Evolutionary conservation across 2,113 vertebrate species (phyloP).

Genomic region (Tonatia bakeri): DNA sequence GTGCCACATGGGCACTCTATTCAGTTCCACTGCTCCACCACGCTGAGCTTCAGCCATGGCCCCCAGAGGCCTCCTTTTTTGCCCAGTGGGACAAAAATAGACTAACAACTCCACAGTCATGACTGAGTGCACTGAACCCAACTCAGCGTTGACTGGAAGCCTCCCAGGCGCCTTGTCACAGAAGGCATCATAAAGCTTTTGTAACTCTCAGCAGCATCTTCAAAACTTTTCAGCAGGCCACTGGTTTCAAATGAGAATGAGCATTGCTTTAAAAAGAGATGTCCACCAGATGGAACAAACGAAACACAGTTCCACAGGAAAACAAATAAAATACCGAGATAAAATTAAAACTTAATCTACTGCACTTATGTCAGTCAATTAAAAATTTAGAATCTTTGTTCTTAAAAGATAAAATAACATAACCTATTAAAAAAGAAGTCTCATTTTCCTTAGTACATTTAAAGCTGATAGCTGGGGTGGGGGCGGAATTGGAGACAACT

Average conservation of each 20-base stretch:
- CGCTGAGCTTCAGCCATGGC: not conserved
- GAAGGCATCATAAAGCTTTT: not conserved
- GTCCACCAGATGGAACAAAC: not conserved
- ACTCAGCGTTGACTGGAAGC: not conserved
- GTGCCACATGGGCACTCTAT: not conserved
- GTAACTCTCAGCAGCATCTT: not conserved
- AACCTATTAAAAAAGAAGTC: not conserved
- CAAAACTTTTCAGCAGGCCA: not conserved
- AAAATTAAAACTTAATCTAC: not conserved
- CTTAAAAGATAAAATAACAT: conserved; percentile 14
- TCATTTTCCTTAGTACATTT: not conserved
- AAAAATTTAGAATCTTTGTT: not conserved
- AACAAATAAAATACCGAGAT: not conserved
- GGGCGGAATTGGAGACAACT: too few species aligned
- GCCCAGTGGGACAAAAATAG: not conserved
- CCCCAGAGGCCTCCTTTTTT: not conserved
- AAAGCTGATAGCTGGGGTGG: not conserved
- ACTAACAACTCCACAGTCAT: not conserved
- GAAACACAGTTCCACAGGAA: not conserved
- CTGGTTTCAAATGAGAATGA: not conserved
- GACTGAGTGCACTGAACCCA: not conserved
- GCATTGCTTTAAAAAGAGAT: not conserved
- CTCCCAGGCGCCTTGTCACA: not conserved
- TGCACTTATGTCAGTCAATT: not conserved
- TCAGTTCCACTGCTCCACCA: not conserved